phyloP scores from a whole-genome alignment of 2,888 invertebrate genomes.

The Panzeria rudis region DNA sequence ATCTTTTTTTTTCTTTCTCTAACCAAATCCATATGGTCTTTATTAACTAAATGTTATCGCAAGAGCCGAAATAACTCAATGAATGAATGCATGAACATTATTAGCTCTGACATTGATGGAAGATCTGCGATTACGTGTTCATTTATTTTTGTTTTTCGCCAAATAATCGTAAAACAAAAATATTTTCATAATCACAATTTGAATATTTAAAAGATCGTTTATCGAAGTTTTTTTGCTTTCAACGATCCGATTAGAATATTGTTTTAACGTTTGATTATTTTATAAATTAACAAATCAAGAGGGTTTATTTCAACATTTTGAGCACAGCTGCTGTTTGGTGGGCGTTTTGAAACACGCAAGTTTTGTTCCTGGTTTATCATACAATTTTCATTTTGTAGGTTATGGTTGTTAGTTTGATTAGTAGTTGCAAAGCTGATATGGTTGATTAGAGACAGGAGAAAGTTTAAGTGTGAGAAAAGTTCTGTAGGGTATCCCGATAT shows the following conservation, averaged over 20 bases:
- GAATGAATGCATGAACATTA: slow-evolving; percentile 42
- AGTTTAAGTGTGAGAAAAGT: slow-evolving; percentile 27
- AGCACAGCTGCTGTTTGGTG: slow-evolving; percentile 57
- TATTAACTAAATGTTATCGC: slow-evolving; percentile 46
- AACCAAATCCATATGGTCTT: slow-evolving; percentile 53
- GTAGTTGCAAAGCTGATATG: slow-evolving; percentile 32
- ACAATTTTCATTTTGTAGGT: slow-evolving; percentile 12
- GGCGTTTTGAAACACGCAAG: slow-evolving; percentile 59
- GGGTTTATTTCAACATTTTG: not conserved
- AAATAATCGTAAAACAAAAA: slow-evolving; percentile 32
- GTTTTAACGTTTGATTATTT: slow-evolving; percentile 30
- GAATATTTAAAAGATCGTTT: slow-evolving; percentile 69
- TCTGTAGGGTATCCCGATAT: not conserved
- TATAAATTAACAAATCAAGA: slow-evolving; percentile 9
- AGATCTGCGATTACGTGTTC: slow-evolving; percentile 64
- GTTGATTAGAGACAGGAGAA: slow-evolving; percentile 11
- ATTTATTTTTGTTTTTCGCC: slow-evolving; percentile 47
- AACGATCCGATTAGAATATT: slow-evolving; percentile 57
- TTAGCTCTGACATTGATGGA: slow-evolving; percentile 67
- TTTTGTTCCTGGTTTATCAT: not conserved
- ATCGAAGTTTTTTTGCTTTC: slow-evolving; percentile 26
- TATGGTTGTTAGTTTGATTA: slow-evolving; percentile 50
- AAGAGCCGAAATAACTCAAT: slow-evolving; percentile 17
- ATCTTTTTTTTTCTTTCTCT: not conserved
- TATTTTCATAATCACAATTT: slow-evolving; percentile 56